Percentiles rank a stretch among this genome's conserved stretches.
Conservation (phyloP, 2,888 invertebrate genomes). For the Drosophila testacea region DNA sequence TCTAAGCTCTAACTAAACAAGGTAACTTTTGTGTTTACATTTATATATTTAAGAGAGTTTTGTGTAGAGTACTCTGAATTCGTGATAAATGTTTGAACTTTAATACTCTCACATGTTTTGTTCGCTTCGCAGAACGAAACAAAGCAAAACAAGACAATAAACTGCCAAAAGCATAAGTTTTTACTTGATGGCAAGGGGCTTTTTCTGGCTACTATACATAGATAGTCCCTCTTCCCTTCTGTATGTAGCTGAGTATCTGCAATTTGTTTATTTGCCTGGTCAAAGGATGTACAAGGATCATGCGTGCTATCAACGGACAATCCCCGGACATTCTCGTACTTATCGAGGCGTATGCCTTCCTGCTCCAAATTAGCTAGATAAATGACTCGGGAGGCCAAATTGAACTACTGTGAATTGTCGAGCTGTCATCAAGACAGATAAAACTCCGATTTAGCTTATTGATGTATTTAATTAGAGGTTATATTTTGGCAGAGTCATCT, state of each 20-base stretch:
- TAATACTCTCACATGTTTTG: constrained; percentile 21
- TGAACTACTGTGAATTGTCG: constrained; percentile 1
- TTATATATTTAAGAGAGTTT: background rate
- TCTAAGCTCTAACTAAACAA: background rate
- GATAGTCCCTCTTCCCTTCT: background rate
- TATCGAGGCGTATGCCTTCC: constrained; percentile 8
- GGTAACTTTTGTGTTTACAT: background rate
- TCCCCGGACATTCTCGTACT: constrained; percentile 1
- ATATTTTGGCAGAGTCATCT: background rate
- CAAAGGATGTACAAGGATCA: constrained; percentile 16
- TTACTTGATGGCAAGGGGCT: constrained; percentile 16
- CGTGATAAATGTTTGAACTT: background rate
- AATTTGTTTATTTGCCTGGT: constrained; percentile 41
- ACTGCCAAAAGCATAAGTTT: constrained; percentile 76
- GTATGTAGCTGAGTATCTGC: constrained; percentile 25
- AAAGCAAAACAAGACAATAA: constrained; percentile 69
- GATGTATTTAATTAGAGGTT: background rate
- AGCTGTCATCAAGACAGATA: constrained; percentile 3
- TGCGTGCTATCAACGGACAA: constrained; percentile 4
- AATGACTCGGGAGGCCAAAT: background rate
- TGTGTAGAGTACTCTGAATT: background rate
- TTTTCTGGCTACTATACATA: background rate
- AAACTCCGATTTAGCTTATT: background rate
- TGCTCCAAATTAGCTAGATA: constrained; percentile 12
- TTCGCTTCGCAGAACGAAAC: constrained; percentile 22